These are phyloP conservation scores for Balanococcus diminutus DNA, from an alignment of 2,888 invertebrate genomes.

Conservation along the genomic window DNA sequence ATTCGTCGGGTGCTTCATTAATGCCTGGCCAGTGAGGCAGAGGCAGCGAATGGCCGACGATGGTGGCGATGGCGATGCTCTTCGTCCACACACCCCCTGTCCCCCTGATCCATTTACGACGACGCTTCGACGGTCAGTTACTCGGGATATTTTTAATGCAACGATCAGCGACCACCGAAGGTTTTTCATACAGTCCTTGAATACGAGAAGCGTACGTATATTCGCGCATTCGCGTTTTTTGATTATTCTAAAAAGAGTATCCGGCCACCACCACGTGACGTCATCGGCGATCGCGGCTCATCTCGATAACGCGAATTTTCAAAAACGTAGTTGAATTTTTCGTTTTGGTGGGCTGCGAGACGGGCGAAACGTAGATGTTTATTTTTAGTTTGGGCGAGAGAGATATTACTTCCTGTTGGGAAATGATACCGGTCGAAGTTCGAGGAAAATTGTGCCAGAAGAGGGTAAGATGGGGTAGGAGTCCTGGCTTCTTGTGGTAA, in stretches of 20 bases:
- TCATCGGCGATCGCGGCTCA: neutral
- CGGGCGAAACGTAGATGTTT: neutral
- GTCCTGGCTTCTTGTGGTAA: too few relatives aligned
- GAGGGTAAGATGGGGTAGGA: too few relatives aligned
- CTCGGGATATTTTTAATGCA: slow-evolving; percentile 28
- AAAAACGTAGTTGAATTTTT: too few relatives aligned
- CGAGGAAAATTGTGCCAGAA: neutral
- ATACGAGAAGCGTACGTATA: neutral
- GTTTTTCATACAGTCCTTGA: slow-evolving; percentile 17
- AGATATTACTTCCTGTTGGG: neutral
- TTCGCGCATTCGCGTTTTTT: neutral
- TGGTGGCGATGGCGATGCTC: neutral
- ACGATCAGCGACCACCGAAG: neutral
- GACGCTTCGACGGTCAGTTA: slow-evolving; percentile 18
- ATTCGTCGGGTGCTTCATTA: neutral
- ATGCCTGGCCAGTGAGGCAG: too few relatives aligned
- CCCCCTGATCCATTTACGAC: too few relatives aligned
- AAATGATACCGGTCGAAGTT: neutral
- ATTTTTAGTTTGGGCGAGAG: neutral
- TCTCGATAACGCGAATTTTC: too few relatives aligned
- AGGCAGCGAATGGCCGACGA: neutral
- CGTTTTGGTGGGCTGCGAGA: too few relatives aligned
- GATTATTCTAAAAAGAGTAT: too few relatives aligned
- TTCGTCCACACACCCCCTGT: neutral
- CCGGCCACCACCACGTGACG: neutral